Evolutionary conservation across 2,113 vertebrate species (phyloP).

Genomic region (Pimephales promelas): DNA sequence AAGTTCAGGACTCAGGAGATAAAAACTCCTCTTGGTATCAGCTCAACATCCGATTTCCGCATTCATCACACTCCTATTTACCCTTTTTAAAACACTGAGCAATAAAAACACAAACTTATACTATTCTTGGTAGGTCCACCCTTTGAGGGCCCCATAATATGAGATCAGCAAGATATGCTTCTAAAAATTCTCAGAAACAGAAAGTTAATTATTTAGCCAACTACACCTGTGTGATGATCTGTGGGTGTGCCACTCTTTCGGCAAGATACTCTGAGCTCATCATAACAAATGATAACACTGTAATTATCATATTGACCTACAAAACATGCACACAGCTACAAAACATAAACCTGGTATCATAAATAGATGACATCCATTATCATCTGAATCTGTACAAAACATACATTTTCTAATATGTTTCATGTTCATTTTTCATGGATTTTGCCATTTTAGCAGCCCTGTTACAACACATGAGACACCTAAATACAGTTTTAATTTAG

Average conservation of each 20-base stretch:
- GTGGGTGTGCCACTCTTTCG: not conserved
- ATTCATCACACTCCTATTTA: conserved; percentile 17
- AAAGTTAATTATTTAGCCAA: not conserved
- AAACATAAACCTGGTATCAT: not conserved
- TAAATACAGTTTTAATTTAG: not conserved
- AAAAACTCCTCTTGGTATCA: conserved; percentile 1
- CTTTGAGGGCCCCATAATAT: not conserved
- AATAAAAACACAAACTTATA: conserved; percentile 15
- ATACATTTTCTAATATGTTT: not conserved
- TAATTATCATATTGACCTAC: not conserved
- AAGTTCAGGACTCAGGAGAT: conserved; percentile 48
- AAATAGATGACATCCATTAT: too few species aligned
- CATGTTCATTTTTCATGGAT: not conserved
- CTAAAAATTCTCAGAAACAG: not conserved
- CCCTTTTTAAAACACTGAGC: not conserved
- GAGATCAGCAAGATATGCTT: not conserved
- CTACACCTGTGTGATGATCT: not conserved
- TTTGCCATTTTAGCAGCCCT: not conserved
- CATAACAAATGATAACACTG: not conserved
- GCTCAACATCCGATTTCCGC: not conserved
- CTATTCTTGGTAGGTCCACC: not conserved
- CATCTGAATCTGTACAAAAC: not conserved
- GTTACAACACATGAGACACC: not conserved
- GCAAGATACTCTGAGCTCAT: not conserved
- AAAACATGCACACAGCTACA: not conserved